Conservation (phyloP, 2,888 invertebrate genomes). For the Onchidella celtica region DNA sequence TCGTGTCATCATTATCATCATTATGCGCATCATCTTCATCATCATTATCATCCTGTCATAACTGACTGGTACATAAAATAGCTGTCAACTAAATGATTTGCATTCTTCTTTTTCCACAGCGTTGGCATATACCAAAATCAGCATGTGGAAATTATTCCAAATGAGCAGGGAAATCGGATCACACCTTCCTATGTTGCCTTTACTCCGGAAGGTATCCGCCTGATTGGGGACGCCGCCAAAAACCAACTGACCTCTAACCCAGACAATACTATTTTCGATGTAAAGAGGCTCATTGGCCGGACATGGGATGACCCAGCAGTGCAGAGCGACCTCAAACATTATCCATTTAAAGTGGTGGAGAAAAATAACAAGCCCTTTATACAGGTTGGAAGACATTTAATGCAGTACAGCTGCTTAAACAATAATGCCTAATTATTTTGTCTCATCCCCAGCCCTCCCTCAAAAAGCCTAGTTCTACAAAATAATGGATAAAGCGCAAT, state of each 20-base stretch:
- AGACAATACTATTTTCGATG: slow-evolving; percentile 99
- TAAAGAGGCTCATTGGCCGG: slow-evolving; percentile 97
- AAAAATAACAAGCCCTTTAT: slow-evolving; percentile 97
- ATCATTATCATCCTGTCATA: too few species aligned
- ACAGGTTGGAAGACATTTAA: slow-evolving; percentile 28
- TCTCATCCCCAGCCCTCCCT: too few species aligned
- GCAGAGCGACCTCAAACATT: slow-evolving; percentile 96
- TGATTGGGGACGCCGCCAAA: slow-evolving; percentile 99
- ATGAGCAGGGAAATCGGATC: slow-evolving; percentile 98
- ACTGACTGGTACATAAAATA: too few species aligned
- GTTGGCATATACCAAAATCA: slow-evolving; percentile 91
- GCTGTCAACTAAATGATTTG: too few species aligned
- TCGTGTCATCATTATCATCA: too few species aligned
- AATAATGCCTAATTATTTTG: too few species aligned
- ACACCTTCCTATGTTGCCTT: slow-evolving; percentile 99
- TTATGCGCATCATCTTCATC: too few species aligned
- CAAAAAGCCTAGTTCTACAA: too few species aligned
- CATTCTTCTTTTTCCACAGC: slow-evolving; percentile 63
- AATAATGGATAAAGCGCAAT: too few species aligned
- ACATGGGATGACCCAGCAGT: slow-evolving; percentile 96
- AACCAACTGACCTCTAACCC: slow-evolving; percentile 99
- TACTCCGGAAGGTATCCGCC: slow-evolving; percentile 95
- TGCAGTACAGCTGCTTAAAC: too few species aligned
- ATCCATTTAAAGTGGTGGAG: slow-evolving; percentile 95
- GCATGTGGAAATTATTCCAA: slow-evolving; percentile 97